Base-by-base conservation (phyloP, 2,797 vertebrate species). In the Pangasius krempfi region DNA sequence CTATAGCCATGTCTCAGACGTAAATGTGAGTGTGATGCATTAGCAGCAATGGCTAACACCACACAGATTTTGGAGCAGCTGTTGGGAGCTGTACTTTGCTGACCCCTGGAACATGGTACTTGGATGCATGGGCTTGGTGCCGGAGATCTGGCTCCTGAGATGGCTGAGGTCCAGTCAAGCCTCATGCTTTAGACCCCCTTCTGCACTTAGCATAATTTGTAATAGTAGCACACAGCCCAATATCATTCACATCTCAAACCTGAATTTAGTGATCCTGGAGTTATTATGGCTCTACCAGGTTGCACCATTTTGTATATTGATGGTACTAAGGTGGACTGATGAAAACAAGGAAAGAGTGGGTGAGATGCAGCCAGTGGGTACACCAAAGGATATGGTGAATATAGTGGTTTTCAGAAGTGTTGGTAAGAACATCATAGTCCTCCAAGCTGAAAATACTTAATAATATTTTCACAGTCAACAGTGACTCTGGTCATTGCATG, bases 71-170 rank as follows among this genome's bases (percentile, higher is more conserved):
- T 93, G 85, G 91, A 68, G 64, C 90, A 62, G 88, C 84, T 89
- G 84, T 86, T 86, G 92, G 91, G 93, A 93, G 92, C 89, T 93
- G 88, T 94, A 94, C 86, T 89, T 94, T 89, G 30, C 91, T 30
- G 68, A 94, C 93, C 93, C 92, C 68, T 88, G 88, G 92, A 93
- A 93, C 84, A 92, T 50, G 89, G 89, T 66, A 87, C 89, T 94
- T 47, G 5, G 33, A 64, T 64, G 80, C 37, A 47, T 64, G 60
- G 80, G 58, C 37, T 27, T 27, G 12, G 37, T 44, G 22, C 92
- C 92, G 91, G 86, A 89, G 92, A 87, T 72, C 76, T 70, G 90
- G 75, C 76, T 88, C 92, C 60, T 82, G 44, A 86, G 14, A 82
- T 62, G 84, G 73, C 86, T 60, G 64, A 70, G 13, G 78, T 73